phyloP scores from a whole-genome alignment of 2,113 vertebrate species.

The Australoheros scitulus region DNA sequence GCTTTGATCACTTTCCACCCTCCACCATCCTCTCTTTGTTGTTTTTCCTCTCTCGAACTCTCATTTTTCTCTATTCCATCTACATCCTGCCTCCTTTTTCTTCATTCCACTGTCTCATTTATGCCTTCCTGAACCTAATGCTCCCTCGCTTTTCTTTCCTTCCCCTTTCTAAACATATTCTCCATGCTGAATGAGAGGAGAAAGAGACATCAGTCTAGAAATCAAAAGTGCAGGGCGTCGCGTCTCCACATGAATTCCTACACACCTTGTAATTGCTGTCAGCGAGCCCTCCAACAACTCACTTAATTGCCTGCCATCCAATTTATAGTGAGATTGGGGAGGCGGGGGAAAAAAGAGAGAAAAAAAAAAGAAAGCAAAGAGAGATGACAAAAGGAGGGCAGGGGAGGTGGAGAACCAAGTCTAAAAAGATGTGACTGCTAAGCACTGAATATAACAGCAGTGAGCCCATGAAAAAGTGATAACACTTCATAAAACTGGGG shows the following conservation, averaged over 20 bases:
- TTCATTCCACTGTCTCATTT: conserved; percentile 6
- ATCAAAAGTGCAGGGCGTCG: conserved; percentile 48
- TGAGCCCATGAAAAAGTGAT: conserved; percentile 10
- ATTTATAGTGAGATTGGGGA: conserved; percentile 53
- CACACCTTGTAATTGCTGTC: conserved; percentile 79
- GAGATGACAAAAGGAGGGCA: conserved; percentile 47
- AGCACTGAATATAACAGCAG: conserved; percentile 16
- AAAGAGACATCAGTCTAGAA: conserved; percentile 54
- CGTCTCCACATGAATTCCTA: conserved; percentile 67
- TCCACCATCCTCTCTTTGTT: background rate
- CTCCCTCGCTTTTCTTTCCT: background rate
- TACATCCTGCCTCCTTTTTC: conserved; percentile 16
- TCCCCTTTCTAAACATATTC: conserved; percentile 29
- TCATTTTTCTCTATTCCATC: background rate
- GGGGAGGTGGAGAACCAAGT: conserved; percentile 19
- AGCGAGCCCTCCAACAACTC: conserved; percentile 66
- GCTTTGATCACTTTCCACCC: conserved; percentile 52
- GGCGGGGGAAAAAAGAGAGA: conserved; percentile 9
- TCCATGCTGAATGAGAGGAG: background rate
- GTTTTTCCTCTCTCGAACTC: background rate
- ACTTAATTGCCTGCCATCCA: conserved; percentile 73
- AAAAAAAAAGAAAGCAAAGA: background rate
- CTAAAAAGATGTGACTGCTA: conserved; percentile 22
- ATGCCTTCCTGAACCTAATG: conserved; percentile 18
- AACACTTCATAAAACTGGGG: conserved; percentile 18